Base-by-base conservation (phyloP, 2,888 invertebrate species). In the Poecilobothrus nobilitatus region DNA sequence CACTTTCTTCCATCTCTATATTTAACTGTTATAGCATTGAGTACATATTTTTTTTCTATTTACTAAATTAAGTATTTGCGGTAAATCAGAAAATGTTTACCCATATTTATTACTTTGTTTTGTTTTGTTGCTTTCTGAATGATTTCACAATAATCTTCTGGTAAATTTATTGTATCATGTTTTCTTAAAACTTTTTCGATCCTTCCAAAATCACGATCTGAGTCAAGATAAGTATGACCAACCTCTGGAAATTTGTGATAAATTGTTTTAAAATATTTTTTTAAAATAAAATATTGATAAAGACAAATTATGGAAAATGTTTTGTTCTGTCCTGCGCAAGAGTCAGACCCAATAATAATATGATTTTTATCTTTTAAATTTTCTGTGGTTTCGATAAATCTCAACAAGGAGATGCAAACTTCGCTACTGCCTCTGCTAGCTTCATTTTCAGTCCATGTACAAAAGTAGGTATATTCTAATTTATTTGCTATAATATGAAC, bases 251-350 rank as follows among this genome's bases (percentile, higher is more conserved):
- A 62, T 62, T 62, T 62, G 62, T 62, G 62, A 62, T 62, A 2
- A 20, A n/a, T n/a, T n/a, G n/a, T n/a, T n/a, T n/a, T n/a, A n/a
- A n/a, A n/a, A n/a, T n/a, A 62, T 6, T 20, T 20, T 20, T 62
- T n/a, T 21, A 62, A 21, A 20, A 62, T 62, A 20, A 62, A 20
- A n/a, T 20, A 15, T 20, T 62, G 62, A 62, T 62, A 62, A 3
- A 20, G 62, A 62, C 62, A 62, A 7, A 62, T 21, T 8, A 62
- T 62, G 15, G 9, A 20, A 4, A 62, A 20, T 6, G n/a, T 62
- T 62, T 62, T 62, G 62, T 62, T 62, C 7, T 62, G 62, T n/a
- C 20, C 62, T 20, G 62, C 62, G 20, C 62, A 20, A 62, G 62
- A 62, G 20, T 62, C 62, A 20, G 62, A 62, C 62, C 62, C n/a